Conservation (phyloP, 1,140 invertebrate genomes). For the Neodiprion fabricii region DNA sequence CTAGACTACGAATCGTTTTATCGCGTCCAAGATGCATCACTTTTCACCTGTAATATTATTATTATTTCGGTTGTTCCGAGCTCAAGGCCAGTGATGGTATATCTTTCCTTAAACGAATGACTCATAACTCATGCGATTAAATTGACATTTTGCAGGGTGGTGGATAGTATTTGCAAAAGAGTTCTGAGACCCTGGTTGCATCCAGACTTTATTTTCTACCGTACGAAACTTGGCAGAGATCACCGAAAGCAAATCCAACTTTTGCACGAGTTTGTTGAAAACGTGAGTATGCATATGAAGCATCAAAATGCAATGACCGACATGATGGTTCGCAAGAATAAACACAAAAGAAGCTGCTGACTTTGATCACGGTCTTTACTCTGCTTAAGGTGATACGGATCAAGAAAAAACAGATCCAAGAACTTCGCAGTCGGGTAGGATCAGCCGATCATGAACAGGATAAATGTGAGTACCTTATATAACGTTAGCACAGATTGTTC, state of each 20-base stretch:
- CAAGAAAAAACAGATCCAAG: conserved; percentile 52
- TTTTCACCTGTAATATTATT: conserved; percentile 1
- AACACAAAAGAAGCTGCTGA: too few relatives aligned
- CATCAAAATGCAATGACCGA: too few relatives aligned
- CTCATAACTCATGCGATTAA: too few relatives aligned
- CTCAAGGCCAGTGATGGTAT: too few relatives aligned
- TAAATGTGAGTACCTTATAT: background rate
- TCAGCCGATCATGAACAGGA: conserved; percentile 24
- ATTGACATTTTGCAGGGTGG: conserved; percentile 38
- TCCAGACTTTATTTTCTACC: conserved; percentile 62
- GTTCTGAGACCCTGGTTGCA: conserved; percentile 65
- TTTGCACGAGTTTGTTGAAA: conserved; percentile 67
- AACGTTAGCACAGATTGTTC: too few relatives aligned
- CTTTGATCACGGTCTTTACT: background rate
- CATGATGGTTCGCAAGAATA: too few relatives aligned
- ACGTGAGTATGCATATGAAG: conserved; percentile 46
- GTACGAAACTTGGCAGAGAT: conserved; percentile 52
- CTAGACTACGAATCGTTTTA: too few relatives aligned
- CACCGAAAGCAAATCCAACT: conserved; percentile 61
- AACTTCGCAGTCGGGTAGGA: too few relatives aligned
- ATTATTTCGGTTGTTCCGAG: too few relatives aligned
- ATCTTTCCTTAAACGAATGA: too few relatives aligned
- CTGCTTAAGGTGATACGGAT: conserved; percentile 54
- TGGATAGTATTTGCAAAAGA: conserved; percentile 51
- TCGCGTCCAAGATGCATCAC: background rate